Evolutionary conservation across 1,140 invertebrate species (phyloP), one percentile per base, ranked within the genome.

Genomic region (Apocrypta bakeri): DNA sequence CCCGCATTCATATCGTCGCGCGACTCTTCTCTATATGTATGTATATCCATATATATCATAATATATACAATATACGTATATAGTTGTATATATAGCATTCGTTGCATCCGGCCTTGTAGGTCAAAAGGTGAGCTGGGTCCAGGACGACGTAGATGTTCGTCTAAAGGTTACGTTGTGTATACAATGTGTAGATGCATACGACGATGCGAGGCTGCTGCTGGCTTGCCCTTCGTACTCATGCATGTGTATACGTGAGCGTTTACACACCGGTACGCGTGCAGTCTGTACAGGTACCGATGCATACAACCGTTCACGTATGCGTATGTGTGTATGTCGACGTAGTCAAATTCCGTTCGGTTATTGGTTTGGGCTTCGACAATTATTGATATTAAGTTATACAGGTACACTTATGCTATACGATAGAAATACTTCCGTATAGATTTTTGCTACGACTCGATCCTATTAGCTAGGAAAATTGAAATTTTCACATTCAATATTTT

Each of bases 81-180:
- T n/a, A n/a, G n/a, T n/a, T n/a, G n/a, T n/a, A n/a, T n/a, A n/a
- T n/a, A n/a, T n/a, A n/a, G n/a, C n/a, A n/a, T n/a, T n/a, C n/a
- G 33, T 9, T 37, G 33, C 33, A 4, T 37, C 40, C 61, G 83
- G n/a, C n/a, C 66, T 85, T 82, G 73, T 73, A 77, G 88, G 88
- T 90, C 86, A 87, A 88, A 89, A 89, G 85, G 86, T 87, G 87
- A 89, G 82, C 48, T 7, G 17, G 21, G 48, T 56, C 48, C 48
- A 56, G 48, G 48, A 56, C 48, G 48, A 56, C 48, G 48, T 56
- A 56, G 48, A 56, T 56, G 48, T 21, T 56, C 48, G 2, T 56
- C 14, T 2, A 48, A 17, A 48, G 42, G 4, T 56, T 6, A 56
- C 1, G 2, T 4, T 56, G 48, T 3, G 48, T n/a, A 21, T 56